Percentiles rank a stretch among this genome's conserved stretches.
Evolutionary conservation across 1,140 invertebrate species (phyloP).

Genomic region (silkworm (Bombyx mori)): DNA sequence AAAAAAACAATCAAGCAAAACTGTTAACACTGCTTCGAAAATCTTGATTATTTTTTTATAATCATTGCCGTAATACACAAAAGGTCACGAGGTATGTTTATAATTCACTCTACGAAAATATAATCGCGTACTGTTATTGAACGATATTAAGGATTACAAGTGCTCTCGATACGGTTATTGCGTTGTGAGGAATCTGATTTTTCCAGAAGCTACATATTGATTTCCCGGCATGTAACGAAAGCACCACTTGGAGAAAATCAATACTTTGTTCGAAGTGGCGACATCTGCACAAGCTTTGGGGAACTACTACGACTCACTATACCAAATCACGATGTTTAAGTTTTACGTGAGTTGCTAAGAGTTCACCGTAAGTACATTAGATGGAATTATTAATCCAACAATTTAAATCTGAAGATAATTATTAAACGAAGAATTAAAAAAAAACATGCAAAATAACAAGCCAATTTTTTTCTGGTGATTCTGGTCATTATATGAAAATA

Average conservation of each 20-base stretch:
- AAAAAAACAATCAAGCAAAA: conserved; percentile 65
- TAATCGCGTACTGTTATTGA: background rate
- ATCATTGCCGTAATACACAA: conserved; percentile 31
- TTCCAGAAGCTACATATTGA: conserved; percentile 56
- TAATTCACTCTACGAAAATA: background rate
- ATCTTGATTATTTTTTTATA: conserved; percentile 47
- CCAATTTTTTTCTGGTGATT: too few relatives aligned
- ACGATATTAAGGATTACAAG: background rate
- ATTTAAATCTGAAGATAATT: too few relatives aligned
- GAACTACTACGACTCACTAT: too few relatives aligned
- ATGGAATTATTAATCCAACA: too few relatives aligned
- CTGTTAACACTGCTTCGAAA: conserved; percentile 31
- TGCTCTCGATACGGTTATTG: background rate
- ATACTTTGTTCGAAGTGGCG: conserved; percentile 37
- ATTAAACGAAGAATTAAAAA: too few relatives aligned
- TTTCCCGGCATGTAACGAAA: conserved; percentile 29
- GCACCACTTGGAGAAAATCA: conserved; percentile 44
- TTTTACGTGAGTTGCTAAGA: too few relatives aligned
- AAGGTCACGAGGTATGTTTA: conserved; percentile 18
- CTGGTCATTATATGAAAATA: too few relatives aligned
- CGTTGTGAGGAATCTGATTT: conserved; percentile 30
- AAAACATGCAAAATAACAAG: too few relatives aligned
- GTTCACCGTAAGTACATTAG: too few relatives aligned
- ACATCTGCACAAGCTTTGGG: conserved; percentile 28
- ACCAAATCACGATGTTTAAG: too few relatives aligned